Evolutionary conservation across 1,140 invertebrate species (phyloP).

Genomic region (Ptiloglossa arizonensis): DNA sequence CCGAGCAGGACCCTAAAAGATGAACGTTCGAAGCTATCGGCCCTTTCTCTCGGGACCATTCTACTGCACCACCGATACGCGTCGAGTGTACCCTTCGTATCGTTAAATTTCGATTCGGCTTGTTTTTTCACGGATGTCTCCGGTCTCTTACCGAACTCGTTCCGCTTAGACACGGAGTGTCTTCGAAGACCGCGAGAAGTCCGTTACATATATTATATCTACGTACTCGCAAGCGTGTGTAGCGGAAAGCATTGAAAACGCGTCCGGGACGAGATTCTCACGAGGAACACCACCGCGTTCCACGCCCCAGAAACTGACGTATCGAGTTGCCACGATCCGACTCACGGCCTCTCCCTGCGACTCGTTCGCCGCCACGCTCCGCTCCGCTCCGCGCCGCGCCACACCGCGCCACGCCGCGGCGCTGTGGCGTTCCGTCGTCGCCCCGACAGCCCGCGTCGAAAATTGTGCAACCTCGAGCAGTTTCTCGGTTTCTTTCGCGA

Average conservation of each 20-base stretch:
- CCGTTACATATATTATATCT: too few relatives aligned
- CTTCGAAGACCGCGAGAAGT: too few relatives aligned
- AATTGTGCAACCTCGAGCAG: conserved; percentile 53
- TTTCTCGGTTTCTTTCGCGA: conserved; percentile 51
- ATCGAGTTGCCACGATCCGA: conserved; percentile 59
- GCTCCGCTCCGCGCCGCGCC: neutral
- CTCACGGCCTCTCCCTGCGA: conserved; percentile 6
- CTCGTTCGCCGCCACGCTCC: neutral
- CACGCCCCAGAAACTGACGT: conserved; percentile 62
- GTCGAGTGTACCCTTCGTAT: too few relatives aligned
- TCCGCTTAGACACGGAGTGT: too few relatives aligned
- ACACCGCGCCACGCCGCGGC: conserved; percentile 1
- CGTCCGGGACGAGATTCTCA: conserved; percentile 58
- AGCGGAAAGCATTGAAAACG: conserved; percentile 40
- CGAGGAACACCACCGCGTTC: conserved; percentile 49
- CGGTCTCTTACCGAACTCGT: too few relatives aligned
- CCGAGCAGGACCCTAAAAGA: too few relatives aligned
- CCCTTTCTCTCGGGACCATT: too few relatives aligned
- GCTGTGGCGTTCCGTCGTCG: too few relatives aligned
- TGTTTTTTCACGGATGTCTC: neutral
- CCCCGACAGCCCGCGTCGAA: conserved; percentile 41
- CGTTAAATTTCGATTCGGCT: too few relatives aligned
- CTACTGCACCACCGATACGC: too few relatives aligned
- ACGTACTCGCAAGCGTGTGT: too few relatives aligned
- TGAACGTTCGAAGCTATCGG: too few relatives aligned